Conservation (phyloP, 2,888 invertebrate species). For the Serripes groenlandicus region DNA sequence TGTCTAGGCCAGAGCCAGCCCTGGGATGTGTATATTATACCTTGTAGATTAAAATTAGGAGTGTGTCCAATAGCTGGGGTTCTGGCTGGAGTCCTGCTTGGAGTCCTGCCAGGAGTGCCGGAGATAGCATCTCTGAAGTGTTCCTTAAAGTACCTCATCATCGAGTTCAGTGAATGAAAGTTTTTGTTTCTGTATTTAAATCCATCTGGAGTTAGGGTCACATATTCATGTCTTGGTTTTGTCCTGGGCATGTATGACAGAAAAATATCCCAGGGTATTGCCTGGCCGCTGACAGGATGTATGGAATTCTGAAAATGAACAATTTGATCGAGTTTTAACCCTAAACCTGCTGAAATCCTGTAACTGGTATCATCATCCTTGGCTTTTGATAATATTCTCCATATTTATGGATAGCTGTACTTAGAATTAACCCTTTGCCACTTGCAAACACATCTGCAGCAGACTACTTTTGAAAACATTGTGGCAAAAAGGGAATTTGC, state of each 20-base stretch:
- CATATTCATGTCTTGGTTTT: constrained; percentile 95
- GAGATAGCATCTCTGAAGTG: constrained; percentile 95
- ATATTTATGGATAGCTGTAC: no score
- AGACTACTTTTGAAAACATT: no score
- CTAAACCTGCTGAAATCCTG: no score
- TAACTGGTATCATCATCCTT: no score
- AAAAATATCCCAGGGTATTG: constrained; percentile 91
- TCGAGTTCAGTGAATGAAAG: constrained; percentile 92
- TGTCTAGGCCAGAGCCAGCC: no score
- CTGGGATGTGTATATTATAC: no score
- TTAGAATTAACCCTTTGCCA: no score
- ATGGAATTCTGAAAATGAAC: constrained; percentile 83
- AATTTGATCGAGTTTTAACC: no score
- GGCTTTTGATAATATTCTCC: no score
- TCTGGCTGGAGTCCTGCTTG: constrained; percentile 65
- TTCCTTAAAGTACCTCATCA: constrained; percentile 99
- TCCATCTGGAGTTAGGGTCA: constrained; percentile 96
- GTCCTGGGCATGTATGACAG: constrained; percentile 96
- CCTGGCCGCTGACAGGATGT: constrained; percentile 80
- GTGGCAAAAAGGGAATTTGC: no score
- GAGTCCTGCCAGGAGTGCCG: constrained; percentile 70
- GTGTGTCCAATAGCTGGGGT: constrained; percentile 48
- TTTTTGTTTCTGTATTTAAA: constrained; percentile 93
- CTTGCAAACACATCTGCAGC: no score
- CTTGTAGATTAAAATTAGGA: constrained; percentile 72